Conservation (phyloP, 2,113 vertebrate genomes). For the Capreolus pygargus region DNA sequence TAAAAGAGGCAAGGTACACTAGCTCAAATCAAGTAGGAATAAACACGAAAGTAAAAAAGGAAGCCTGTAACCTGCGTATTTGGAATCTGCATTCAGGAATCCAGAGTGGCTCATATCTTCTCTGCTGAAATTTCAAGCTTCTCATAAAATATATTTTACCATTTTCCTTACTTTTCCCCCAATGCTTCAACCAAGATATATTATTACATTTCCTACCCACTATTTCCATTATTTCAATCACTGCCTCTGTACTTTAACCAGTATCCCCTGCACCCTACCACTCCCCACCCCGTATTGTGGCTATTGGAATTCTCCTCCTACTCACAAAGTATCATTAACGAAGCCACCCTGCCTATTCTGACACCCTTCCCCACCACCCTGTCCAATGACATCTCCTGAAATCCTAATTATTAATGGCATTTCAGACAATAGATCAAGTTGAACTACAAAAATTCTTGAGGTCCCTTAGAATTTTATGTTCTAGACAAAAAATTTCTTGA, state of each 20-base stretch:
- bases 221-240: not conserved
- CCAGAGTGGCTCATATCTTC: not conserved
- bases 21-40: not conserved
- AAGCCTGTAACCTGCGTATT: not conserved
- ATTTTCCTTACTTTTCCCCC: not conserved
- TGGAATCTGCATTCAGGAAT: not conserved
- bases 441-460: not conserved
- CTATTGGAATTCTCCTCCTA: not conserved
- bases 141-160: not conserved
- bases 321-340: not conserved
- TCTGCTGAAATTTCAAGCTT: conserved; percentile 2
- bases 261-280: not conserved
- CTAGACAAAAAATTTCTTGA: not conserved
- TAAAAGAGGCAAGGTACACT: not conserved
- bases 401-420: not conserved
- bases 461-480: conserved; percentile 3
- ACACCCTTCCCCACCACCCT: not conserved
- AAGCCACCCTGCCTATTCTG: not conserved
- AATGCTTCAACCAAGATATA: not conserved
- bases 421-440: not conserved
- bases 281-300: not conserved
- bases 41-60: not conserved
- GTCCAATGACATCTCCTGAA: not conserved
- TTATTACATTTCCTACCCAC: not conserved
- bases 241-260: not conserved